Base-by-base conservation (phyloP, 2,888 invertebrate genomes). In the Brachypalpus laphriformis region DNA sequence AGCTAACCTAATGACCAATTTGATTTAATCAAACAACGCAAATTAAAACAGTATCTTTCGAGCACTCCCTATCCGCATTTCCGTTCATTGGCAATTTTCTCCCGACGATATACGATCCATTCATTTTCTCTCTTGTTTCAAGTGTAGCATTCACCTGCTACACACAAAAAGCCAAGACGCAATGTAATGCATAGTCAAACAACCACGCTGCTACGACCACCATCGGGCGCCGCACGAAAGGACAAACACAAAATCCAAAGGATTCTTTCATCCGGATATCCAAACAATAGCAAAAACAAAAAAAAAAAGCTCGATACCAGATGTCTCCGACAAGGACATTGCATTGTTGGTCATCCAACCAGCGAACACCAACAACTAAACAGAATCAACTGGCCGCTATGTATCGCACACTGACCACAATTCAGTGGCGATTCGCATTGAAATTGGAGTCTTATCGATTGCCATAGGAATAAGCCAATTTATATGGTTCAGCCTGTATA, bases 401-500 rank as follows among this genome's bases (percentile, higher is more conserved):
- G 54, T 28, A 25, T 42, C 42, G 25, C n/a, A 40, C n/a, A 3
- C 25, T 45, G 56, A 57, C 42, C 56, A 40, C 57, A 45, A 42
- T 70, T 40, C 28, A 18, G 14, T 34, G 3, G 34, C 11, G 18
- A 65, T 47, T 66, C 22, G 2, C 57, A 31, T 14, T 70, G 70
- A 57, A 68, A 70, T 70, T 70, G 56, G 11, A 57, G 45, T 70
- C 56, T 56, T 22, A 56, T 57, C 45, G 47, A 82, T 77, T 72
- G 77, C 45, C 4, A 74, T 16, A 16, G 59, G 25, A 57, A 25
- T 42, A 74, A 74, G 72, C 59, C 65, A 80, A 74, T 74, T 72
- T 65, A 78, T 65, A 22, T 18, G 11, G 8, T 16, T 9, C 51
- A 7, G 71, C 56, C 56, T 57, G 63, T 40, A 63, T 56, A 57